Evolutionary conservation across 2,888 invertebrate species (phyloP), one percentile per base, ranked within the genome.

Genomic region (Folsomia candida): DNA sequence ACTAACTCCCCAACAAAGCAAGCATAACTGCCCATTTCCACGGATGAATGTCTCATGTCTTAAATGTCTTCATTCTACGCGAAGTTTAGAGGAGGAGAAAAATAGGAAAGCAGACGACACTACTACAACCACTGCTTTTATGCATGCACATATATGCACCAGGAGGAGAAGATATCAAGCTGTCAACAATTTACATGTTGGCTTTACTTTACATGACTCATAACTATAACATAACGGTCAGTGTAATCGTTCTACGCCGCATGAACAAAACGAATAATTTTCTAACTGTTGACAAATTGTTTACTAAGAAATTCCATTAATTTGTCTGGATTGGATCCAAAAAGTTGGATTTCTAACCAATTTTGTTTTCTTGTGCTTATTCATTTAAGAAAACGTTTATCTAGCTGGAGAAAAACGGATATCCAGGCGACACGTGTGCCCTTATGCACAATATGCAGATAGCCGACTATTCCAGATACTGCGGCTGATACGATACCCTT

Each of bases 161-260:
- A 9, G 4, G 37, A 9, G 37, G 37, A 37, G 14, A 9, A 9
- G 37, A 37, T 37, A 37, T 37, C 37, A 9, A 37, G 14, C 14
- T 37, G 37, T 14, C 18, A 54, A 54, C 54, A 54, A 54, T 54
- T 54, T 37, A 37, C 37, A 37, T 37, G 4, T n/a, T n/a, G n/a
- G 14, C 14, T 37, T 54, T 54, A n/a, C 54, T 54, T 54, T 54
- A 54, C 54, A 54, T 54, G 54, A 54, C 54, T 54, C 54, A 54
- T 54, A 54, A 54, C 54, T 54, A 54, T 54, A 54, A 54, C 54
- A 54, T 54, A 54, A 54, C 54, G 22, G 54, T 54, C 54, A 54
- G n/a, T 54, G 6, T 54, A 54, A 54, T 54, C 18, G 54, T n/a
- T 54, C 20, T 37, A 37, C 4, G 37, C 37, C 37, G 14, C 37